phyloP scores from a whole-genome alignment of 2,888 invertebrate genomes.

The Dioctria linearis region DNA sequence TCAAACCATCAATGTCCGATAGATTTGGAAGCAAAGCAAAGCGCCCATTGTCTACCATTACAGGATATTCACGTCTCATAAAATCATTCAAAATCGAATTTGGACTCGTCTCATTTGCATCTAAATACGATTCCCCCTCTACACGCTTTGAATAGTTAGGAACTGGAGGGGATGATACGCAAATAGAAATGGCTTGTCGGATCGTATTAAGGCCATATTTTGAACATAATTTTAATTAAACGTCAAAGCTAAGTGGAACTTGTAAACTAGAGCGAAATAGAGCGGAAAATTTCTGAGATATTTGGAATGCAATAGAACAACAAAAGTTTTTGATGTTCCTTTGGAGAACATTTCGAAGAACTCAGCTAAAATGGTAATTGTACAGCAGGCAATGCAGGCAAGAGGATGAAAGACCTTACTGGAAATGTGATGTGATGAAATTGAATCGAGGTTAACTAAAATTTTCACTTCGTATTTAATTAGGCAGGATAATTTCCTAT shows the following conservation, averaged over 20 bases:
- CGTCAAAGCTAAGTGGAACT: conserved; percentile 21
- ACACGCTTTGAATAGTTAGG: background rate
- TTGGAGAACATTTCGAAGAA: too few species aligned
- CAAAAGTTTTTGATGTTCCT: too few species aligned
- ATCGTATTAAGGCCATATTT: conserved; percentile 30
- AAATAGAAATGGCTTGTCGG: conserved; percentile 22
- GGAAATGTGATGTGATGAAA: too few species aligned
- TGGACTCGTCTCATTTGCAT: conserved; percentile 49
- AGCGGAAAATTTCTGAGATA: background rate
- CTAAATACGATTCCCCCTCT: conserved; percentile 23
- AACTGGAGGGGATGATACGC: background rate
- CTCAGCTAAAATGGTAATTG: too few species aligned
- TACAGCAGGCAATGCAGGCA: too few species aligned
- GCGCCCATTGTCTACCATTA: background rate
- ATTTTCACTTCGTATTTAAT: too few species aligned
- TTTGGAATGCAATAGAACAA: too few species aligned
- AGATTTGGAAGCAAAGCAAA: background rate
- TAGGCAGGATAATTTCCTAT: too few species aligned
- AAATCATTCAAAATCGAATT: conserved; percentile 51
- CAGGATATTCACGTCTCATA: conserved; percentile 24
- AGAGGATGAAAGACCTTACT: too few species aligned
- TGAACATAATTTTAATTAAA: conserved; percentile 28
- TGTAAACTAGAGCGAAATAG: conserved; percentile 22
- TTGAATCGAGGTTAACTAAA: too few species aligned
- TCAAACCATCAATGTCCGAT: background rate